These are phyloP conservation scores for Lasioglossum malachurum DNA, from an alignment of 2,888 invertebrate genomes.

Conservation along the genomic window DNA sequence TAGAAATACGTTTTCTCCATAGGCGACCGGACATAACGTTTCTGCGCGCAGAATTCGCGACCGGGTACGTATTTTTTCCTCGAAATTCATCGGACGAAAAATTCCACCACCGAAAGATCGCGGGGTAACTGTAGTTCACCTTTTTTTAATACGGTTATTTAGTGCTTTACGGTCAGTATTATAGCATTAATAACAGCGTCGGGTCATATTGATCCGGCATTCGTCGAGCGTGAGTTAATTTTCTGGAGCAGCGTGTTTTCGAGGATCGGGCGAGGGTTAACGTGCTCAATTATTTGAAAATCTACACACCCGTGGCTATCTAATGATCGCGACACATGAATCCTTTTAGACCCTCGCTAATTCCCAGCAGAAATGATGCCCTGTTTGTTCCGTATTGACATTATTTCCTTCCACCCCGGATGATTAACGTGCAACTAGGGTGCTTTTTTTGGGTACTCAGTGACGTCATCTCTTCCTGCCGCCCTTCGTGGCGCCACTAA, in stretches of 20 bases:
- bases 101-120: background rate
- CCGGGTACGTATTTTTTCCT: background rate
- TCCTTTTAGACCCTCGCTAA: background rate
- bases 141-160: no score
- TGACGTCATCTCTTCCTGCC: slow-evolving; percentile 59
- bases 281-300: background rate
- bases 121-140: background rate
- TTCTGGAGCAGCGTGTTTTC: background rate
- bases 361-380: background rate
- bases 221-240: background rate
- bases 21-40: background rate
- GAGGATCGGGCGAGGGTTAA: background rate
- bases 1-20: slow-evolving; percentile 60
- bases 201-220: background rate
- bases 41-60: background rate
- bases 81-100: background rate
- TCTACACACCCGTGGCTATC: background rate
- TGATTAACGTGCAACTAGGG: slow-evolving; percentile 45
- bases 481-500: slow-evolving; percentile 57
- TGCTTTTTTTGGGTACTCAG: slow-evolving; percentile 42
- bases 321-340: background rate
- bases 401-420: slow-evolving; percentile 6
- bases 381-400: slow-evolving; percentile 1
- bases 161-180: no score
- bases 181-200: no score